These are phyloP conservation scores for Drosophila watanabei DNA, from an alignment of 1,140 invertebrate genomes.

Conservation along the genomic window DNA sequence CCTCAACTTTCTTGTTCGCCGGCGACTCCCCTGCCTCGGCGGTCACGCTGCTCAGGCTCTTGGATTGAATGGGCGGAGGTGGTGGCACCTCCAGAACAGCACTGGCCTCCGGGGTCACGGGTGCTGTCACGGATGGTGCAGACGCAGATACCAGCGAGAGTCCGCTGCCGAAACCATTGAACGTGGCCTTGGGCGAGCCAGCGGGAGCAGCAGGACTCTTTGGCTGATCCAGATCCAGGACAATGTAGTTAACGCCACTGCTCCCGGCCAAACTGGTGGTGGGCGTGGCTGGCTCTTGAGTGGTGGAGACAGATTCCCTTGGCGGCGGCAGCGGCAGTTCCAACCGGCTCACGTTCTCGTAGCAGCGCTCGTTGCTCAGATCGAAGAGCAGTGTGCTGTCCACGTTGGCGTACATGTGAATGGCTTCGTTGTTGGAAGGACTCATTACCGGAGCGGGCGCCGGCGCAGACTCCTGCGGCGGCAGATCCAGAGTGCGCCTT, in stretches of 20 bases:
- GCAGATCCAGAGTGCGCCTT: conserved; percentile 67
- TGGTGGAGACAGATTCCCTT: conserved; percentile 29
- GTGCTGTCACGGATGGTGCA: conserved; percentile 27
- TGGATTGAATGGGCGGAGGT: conserved; percentile 23
- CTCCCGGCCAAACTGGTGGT: conserved; percentile 42
- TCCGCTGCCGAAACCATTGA: conserved; percentile 71
- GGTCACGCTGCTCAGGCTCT: conserved; percentile 45
- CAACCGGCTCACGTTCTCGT: conserved; percentile 73
- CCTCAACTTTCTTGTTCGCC: conserved; percentile 1
- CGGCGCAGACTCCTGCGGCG: conserved; percentile 85
- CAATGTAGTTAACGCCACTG: conserved; percentile 78
- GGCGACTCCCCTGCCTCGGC: conserved; percentile 32
- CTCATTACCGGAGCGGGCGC: conserved; percentile 30
- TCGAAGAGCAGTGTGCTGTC: conserved; percentile 64
- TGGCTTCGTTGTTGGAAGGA: conserved; percentile 37
- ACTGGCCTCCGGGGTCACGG: conserved; percentile 51
- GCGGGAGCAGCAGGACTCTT: conserved; percentile 60
- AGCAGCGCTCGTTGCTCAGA: conserved; percentile 63
- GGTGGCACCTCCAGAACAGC: conserved; percentile 19
- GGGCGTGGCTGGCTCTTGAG: conserved; percentile 47
- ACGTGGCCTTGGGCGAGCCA: conserved; percentile 63
- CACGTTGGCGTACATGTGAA: conserved; percentile 78
- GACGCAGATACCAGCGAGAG: conserved; percentile 71
- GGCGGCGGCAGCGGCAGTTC: conserved; percentile 59
- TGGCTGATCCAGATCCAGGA: conserved; percentile 80